Conservation (phyloP, 2,888 invertebrate species). For the Ptychoptera contaminata region DNA sequence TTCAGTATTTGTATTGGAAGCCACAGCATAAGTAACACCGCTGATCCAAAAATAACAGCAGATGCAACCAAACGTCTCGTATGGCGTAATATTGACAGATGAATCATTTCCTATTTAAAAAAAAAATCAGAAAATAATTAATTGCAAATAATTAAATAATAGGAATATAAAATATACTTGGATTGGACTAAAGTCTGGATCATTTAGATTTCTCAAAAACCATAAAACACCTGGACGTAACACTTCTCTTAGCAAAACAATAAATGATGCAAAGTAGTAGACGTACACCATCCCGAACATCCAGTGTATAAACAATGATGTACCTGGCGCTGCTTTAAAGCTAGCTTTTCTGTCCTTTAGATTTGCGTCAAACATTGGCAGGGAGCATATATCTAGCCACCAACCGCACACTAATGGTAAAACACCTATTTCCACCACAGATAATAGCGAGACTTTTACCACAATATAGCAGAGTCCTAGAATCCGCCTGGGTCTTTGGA, state of each 20-base stretch:
- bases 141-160: slow-evolving; percentile 3
- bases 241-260: slow-evolving; percentile 81
- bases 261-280: slow-evolving; percentile 97
- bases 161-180: slow-evolving; percentile 58
- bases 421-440: slow-evolving; percentile 93
- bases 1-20: slow-evolving; percentile 79
- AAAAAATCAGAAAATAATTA: slow-evolving; percentile 1
- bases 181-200: slow-evolving; percentile 98
- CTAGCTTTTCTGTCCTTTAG: slow-evolving; percentile 75
- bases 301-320: slow-evolving; percentile 98
- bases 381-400: slow-evolving; percentile 97
- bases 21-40: slow-evolving; percentile 92
- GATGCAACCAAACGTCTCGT: slow-evolving; percentile 81
- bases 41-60: slow-evolving; percentile 89
- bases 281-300: slow-evolving; percentile 98
- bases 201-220: slow-evolving; percentile 95
- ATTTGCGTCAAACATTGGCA: slow-evolving; percentile 81
- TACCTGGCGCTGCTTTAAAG: slow-evolving; percentile 83
- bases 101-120: slow-evolving; percentile 84
- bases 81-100: slow-evolving; percentile 82
- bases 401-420: slow-evolving; percentile 94
- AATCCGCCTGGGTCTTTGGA: slow-evolving; percentile 67
- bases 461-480: slow-evolving; percentile 80
- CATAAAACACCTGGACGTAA: slow-evolving; percentile 92
- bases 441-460: slow-evolving; percentile 73